Percentiles rank a stretch among this genome's conserved stretches.
Conservation (phyloP, 2,797 vertebrate genomes). For the Ctenochaetus hawaiiensis region DNA sequence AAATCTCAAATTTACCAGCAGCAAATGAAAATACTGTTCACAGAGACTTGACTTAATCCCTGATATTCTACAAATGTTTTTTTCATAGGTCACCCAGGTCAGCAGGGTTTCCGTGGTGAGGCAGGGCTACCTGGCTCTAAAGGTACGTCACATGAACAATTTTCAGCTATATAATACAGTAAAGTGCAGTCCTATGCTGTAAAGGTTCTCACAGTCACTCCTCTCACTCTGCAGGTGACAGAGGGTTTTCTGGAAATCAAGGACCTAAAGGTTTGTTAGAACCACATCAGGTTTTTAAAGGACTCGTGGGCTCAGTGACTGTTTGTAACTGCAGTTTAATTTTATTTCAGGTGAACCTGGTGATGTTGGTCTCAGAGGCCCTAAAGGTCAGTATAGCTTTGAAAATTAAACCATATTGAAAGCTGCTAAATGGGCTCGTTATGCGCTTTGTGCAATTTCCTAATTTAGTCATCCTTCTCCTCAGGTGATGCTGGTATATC, state of each 20-base stretch:
- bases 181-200: neutral
- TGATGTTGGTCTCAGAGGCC: conserved; percentile 90
- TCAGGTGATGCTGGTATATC: conserved; percentile 89
- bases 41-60: neutral
- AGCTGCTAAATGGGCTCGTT: neutral
- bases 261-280: conserved; percentile 91
- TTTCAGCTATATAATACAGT: neutral
- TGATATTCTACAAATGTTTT: conserved; percentile 33
- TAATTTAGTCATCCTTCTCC: conserved; percentile 23
- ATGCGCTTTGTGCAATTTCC: neutral
- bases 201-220: neutral
- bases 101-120: conserved; percentile 94
- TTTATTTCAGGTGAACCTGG: conserved; percentile 90
- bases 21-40: neutral
- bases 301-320: neutral
- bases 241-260: conserved; percentile 86
- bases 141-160: conserved; percentile 80
- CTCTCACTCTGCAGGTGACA: conserved; percentile 87
- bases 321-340: conserved; percentile 30
- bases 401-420: conserved; percentile 9
- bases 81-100: conserved; percentile 87
- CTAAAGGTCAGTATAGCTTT: conserved; percentile 87
- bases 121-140: conserved; percentile 89
- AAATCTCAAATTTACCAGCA: neutral
- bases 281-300: neutral